Base-by-base conservation (phyloP, 2,113 vertebrate species). In the Glaucomys volans region DNA sequence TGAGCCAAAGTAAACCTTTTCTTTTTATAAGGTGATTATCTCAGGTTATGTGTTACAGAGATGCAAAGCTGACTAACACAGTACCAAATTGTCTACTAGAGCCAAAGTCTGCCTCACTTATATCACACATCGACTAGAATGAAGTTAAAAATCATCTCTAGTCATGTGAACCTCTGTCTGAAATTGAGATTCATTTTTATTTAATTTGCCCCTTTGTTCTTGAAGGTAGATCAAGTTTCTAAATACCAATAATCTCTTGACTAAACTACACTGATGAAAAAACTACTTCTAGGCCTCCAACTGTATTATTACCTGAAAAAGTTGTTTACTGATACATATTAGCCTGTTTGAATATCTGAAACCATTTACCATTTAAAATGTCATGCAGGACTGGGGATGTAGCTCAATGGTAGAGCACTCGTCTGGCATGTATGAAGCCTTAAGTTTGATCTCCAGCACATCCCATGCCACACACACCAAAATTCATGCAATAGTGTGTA, bases 191-290 rank as follows among this genome's bases (percentile, higher is more conserved):
- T 5, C 11, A 20, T 74, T 92, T 95, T 87, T 74, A 71, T 95
- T 87, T 74, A 71, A 87, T 66, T 64, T 12, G 74, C 47, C 59
- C 50, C 64, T 12, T 20, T 40, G 67, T 64, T 86, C 72, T 57
- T 42, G 71, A 97, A 67, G 16, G 59, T 42, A 74, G 35, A 74
- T 96, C 10, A 30, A n/a, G 75, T 54, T 86, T 69, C 84, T 75
- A 71, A 91, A 62, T 57, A 42, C 37, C 37, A 71, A 32, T 40
- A 30, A 77, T 82, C 59, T 57, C 77, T 69, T 59, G 62, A 69
- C 28, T 81, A 87, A 74, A 24, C 54, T 40, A 28, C 11, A 32
- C 71, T 77, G 44, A 50, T 64, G 71, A 50, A 87, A 87, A 95
- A 66, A 84, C 10, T 16, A 83, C 82, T 24, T 72, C 40, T 90